These are phyloP conservation scores for Arnoldichthys spilopterus DNA, from an alignment of 2,797 vertebrate species.

Conservation along the genomic window DNA sequence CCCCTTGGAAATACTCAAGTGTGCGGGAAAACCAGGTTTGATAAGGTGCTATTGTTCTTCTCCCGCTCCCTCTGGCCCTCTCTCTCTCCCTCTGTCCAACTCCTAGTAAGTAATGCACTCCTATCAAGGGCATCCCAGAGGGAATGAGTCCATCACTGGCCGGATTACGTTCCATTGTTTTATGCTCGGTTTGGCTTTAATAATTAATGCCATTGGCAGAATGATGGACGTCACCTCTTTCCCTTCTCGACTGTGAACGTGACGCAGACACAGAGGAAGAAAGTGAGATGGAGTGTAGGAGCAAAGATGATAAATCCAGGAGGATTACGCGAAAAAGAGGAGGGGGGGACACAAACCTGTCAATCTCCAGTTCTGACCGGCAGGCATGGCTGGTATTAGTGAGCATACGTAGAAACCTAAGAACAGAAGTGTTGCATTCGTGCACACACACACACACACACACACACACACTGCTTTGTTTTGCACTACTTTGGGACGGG, in stretches of 20 bases:
- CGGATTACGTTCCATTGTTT: conserved; percentile 50
- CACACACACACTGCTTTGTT: background rate
- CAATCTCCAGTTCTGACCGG: conserved; percentile 46
- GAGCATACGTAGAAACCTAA: conserved; percentile 6
- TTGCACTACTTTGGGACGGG: no score
- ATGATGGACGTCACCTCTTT: conserved; percentile 44
- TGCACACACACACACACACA: no score
- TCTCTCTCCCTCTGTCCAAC: conserved; percentile 7
- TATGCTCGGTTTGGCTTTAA: conserved; percentile 39
- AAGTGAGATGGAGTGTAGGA: background rate
- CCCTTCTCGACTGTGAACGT: background rate
- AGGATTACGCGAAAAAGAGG: conserved; percentile 52
- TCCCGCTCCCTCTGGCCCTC: background rate
- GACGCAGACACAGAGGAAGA: conserved; percentile 6
- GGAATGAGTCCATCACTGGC: conserved; percentile 32
- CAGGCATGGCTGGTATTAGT: conserved; percentile 25
- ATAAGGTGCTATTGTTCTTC: conserved; percentile 6
- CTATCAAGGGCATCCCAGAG: conserved; percentile 38
- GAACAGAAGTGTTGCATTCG: conserved; percentile 36
- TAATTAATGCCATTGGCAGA: conserved; percentile 36
- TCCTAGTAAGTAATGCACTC: conserved; percentile 20
- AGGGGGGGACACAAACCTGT: conserved; percentile 34
- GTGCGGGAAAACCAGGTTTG: background rate
- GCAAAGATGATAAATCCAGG: conserved; percentile 36
- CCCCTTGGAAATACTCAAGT: background rate